Evolutionary conservation across 2,888 invertebrate genomes (phyloP).

Genomic region (Apamea monoglypha): DNA sequence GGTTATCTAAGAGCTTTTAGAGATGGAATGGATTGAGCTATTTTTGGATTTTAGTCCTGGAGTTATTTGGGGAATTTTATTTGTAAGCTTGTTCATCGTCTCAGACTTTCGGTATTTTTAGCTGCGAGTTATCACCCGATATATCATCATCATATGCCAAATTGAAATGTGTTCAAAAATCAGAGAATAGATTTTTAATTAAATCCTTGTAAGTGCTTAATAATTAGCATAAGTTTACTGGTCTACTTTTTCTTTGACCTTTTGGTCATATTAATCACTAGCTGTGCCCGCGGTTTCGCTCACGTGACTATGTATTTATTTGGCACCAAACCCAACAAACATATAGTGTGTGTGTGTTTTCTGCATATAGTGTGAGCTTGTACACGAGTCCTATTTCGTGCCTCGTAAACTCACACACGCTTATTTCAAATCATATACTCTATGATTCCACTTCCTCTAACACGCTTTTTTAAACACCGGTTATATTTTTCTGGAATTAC

Average conservation of each 20-base stretch:
- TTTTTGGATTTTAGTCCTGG: background rate
- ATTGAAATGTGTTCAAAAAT: background rate
- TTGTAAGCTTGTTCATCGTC: background rate
- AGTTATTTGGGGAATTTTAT: slow-evolving; percentile 5
- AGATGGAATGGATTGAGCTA: slow-evolving; percentile 1
- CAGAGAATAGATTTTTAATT: background rate
- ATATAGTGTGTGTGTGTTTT: background rate
- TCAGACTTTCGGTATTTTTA: background rate
- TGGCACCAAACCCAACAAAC: background rate
- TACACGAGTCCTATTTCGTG: background rate
- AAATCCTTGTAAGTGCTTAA: background rate
- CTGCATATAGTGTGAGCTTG: background rate
- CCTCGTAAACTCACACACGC: background rate
- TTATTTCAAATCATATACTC: slow-evolving; percentile 16
- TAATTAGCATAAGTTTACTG: background rate
- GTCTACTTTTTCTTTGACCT: background rate
- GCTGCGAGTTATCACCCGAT: no score
- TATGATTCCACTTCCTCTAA: slow-evolving; percentile 3
- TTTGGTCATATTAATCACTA: background rate
- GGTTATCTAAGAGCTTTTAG: slow-evolving; percentile 14
- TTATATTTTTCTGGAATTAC: slow-evolving; percentile 33
- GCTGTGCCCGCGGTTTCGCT: background rate
- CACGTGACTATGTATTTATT: background rate
- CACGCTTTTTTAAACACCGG: slow-evolving; percentile 4
- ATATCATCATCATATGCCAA: no score